phyloP scores from a whole-genome alignment of 1,140 invertebrate species.

The Brachionus calyciflorus region DNA sequence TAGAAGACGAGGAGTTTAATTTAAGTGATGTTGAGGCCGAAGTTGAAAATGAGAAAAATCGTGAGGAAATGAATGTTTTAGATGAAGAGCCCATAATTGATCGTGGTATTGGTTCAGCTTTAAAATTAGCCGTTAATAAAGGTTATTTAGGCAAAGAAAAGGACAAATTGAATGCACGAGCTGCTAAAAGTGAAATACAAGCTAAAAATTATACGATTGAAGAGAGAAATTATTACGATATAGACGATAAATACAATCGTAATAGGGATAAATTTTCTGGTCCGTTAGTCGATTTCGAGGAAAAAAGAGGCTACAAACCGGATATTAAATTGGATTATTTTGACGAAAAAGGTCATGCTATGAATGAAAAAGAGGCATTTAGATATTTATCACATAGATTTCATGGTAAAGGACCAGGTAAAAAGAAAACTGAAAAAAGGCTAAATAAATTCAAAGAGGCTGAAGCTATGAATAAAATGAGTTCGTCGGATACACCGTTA shows the following conservation, averaged over 20 bases:
- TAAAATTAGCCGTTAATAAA: slow-evolving; percentile 88
- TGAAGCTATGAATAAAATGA: slow-evolving; percentile 94
- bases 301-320: slow-evolving; percentile 87
- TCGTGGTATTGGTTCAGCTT: slow-evolving; percentile 81
- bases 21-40: slow-evolving; percentile 26
- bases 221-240: slow-evolving; percentile 81
- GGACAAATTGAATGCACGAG: background rate
- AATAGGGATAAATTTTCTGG: slow-evolving; percentile 72
- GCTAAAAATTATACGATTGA: slow-evolving; percentile 88
- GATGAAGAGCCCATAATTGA: slow-evolving; percentile 93
- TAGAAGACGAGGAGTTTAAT: slow-evolving; percentile 36
- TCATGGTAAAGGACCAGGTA: slow-evolving; percentile 97
- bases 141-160: slow-evolving; percentile 59
- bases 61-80: slow-evolving; percentile 67
- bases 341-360: slow-evolving; percentile 84
- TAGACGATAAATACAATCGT: slow-evolving; percentile 70
- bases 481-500: slow-evolving; percentile 92
- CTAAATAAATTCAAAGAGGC: slow-evolving; percentile 76
- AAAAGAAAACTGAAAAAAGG: slow-evolving; percentile 95
- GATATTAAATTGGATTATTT: slow-evolving; percentile 96
- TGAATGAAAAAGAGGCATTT: slow-evolving; percentile 95
- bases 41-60: slow-evolving; percentile 53
- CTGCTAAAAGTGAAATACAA: slow-evolving; percentile 6
- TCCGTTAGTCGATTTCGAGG: slow-evolving; percentile 84
- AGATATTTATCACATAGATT: slow-evolving; percentile 85